These are phyloP conservation scores for Parambassis ranga DNA, from an alignment of 2,797 vertebrate species.

Conservation along the genomic window DNA sequence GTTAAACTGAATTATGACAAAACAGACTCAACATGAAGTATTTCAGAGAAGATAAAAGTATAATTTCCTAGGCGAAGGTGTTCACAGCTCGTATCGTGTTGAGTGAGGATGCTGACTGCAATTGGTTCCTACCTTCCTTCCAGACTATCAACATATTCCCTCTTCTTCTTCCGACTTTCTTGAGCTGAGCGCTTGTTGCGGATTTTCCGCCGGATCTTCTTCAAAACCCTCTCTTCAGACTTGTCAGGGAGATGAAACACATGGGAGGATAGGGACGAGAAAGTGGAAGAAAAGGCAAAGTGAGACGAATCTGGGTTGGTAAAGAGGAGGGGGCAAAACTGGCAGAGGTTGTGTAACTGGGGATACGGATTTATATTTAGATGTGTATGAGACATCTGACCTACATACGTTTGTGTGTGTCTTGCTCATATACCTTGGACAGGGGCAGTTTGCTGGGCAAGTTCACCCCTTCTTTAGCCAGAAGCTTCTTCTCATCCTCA, in stretches of 20 bases:
- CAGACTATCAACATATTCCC: slow-evolving; percentile 91
- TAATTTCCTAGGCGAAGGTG: background rate
- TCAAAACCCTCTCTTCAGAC: slow-evolving; percentile 92
- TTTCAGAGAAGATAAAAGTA: background rate
- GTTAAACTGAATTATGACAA: background rate
- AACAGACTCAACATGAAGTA: background rate
- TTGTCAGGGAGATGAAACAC: slow-evolving; percentile 63
- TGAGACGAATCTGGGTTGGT: slow-evolving; percentile 24
- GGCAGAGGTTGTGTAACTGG: background rate
- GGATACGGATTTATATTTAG: slow-evolving; percentile 18
- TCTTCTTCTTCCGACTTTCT: slow-evolving; percentile 96
- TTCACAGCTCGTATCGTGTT: background rate
- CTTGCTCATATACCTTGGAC: slow-evolving; percentile 84
- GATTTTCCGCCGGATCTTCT: slow-evolving; percentile 96
- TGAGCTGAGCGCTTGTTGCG: slow-evolving; percentile 96
- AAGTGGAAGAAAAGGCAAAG: slow-evolving; percentile 19
- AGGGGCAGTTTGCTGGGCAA: slow-evolving; percentile 90
- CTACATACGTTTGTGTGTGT: slow-evolving; percentile 16
- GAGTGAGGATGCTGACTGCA: slow-evolving; percentile 1
- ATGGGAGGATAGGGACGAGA: slow-evolving; percentile 11
- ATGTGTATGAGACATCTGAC: background rate
- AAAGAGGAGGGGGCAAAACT: background rate
- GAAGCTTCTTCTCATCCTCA: slow-evolving; percentile 93
- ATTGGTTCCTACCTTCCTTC: slow-evolving; percentile 84
- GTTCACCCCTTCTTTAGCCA: slow-evolving; percentile 89